Percentiles rank a stretch among this genome's conserved stretches.
Conservation (phyloP, 2,888 invertebrate species). For the Pristionchus arcanus region DNA sequence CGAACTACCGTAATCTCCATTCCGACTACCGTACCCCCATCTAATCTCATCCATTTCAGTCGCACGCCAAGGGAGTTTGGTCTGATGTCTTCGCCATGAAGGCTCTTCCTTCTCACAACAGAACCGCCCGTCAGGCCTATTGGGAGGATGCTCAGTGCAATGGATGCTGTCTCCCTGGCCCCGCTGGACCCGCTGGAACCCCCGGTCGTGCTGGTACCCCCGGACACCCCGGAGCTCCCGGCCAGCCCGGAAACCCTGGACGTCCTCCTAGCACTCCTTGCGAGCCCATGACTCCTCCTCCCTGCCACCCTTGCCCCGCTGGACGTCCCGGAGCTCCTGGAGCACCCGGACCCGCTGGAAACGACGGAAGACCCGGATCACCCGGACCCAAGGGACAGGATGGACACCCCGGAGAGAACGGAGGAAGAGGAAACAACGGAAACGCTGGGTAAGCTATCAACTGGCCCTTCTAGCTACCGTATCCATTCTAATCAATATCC, state of each 20-base stretch:
- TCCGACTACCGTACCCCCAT: slow-evolving; percentile 15
- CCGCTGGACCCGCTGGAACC: slow-evolving; percentile 52
- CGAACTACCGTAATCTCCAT: not conserved
- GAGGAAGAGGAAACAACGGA: slow-evolving; percentile 64
- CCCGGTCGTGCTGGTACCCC: slow-evolving; percentile 52
- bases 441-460: slow-evolving; percentile 75
- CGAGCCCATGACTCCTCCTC: slow-evolving; percentile 42
- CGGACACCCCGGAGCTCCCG: slow-evolving; percentile 55
- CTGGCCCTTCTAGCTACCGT: too few relatives aligned
- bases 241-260: slow-evolving; percentile 15
- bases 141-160: slow-evolving; percentile 55
- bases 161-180: slow-evolving; percentile 52
- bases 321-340: slow-evolving; percentile 67
- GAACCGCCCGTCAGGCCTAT: slow-evolving; percentile 56
- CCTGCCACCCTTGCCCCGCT: slow-evolving; percentile 57
- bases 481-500: too few relatives aligned
- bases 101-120: slow-evolving; percentile 52
- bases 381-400: slow-evolving; percentile 68
- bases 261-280: too few relatives aligned
- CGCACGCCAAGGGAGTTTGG: slow-evolving; percentile 52
- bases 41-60: slow-evolving; percentile 30
- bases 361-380: slow-evolving; percentile 63
- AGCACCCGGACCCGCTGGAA: slow-evolving; percentile 69
- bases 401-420: slow-evolving; percentile 70
- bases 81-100: slow-evolving; percentile 52